Evolutionary conservation across 1,140 invertebrate genomes (phyloP).

Genomic region (Coptotermes formosanus): DNA sequence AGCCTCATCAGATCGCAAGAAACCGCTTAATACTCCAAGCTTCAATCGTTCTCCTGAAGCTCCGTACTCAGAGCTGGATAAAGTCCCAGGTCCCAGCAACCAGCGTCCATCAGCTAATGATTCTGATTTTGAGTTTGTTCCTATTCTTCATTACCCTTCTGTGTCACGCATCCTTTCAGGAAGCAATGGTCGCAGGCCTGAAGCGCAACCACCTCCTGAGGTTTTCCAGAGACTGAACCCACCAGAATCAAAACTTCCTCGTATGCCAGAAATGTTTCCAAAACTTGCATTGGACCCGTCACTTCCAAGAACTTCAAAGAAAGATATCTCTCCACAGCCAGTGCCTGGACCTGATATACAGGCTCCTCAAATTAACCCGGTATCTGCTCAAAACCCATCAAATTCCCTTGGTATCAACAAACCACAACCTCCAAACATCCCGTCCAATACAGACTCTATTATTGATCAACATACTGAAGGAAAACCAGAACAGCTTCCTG

Average conservation of each 20-base stretch:
- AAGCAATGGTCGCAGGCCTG: slow-evolving; percentile 74
- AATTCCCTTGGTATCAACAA: not conserved
- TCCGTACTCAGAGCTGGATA: slow-evolving; percentile 27
- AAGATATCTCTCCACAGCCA: slow-evolving; percentile 4
- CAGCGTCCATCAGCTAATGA: slow-evolving; percentile 46
- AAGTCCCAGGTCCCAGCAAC: slow-evolving; percentile 3
- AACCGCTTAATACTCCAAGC: slow-evolving; percentile 67
- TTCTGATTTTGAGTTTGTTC: slow-evolving; percentile 59
- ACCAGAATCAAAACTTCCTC: slow-evolving; percentile 23
- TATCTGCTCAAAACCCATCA: not conserved
- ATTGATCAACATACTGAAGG: not conserved
- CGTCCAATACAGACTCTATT: slow-evolving; percentile 9
- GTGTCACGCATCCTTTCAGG: slow-evolving; percentile 78
- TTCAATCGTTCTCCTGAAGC: slow-evolving; percentile 33
- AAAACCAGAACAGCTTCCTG: slow-evolving; percentile 38
- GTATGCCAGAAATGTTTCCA: slow-evolving; percentile 23
- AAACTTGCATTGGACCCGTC: not conserved
- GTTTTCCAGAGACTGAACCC: not conserved
- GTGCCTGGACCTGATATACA: slow-evolving; percentile 22
- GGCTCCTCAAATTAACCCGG: slow-evolving; percentile 24
- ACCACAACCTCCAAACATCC: not conserved
- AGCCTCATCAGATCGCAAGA: slow-evolving; percentile 54
- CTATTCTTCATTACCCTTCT: slow-evolving; percentile 62
- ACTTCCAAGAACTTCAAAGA: not conserved
- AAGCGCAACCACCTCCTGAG: slow-evolving; percentile 57